Evolutionary conservation across 1,140 invertebrate species (phyloP), one percentile per base, ranked within the genome.

Genomic region (Zaprionus taronus): DNA sequence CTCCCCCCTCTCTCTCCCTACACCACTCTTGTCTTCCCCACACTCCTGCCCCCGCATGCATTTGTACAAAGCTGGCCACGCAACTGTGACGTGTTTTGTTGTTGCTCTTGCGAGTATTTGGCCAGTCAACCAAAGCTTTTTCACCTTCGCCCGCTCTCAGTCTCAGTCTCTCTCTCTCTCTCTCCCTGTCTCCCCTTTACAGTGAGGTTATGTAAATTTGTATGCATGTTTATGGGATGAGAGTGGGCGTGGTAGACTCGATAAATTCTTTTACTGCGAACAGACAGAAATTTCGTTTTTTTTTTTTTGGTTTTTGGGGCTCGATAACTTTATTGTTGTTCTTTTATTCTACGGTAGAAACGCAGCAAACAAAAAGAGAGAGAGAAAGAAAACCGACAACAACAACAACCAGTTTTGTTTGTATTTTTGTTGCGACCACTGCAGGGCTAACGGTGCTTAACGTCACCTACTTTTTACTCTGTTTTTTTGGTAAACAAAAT

Each of bases 401-500:
- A 81, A 63, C 76, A 81, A 63, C 76, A 81, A 89, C 85, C 84
- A 89, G 84, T 87, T 87, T 60, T 67, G 31, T 49, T 57, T 66
- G 41, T 57, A 49, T 66, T 65, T 55, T 69, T 76, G 73, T 60
- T 66, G 62, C 14, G 44, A 26, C 34, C 64, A 56, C 70, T 78
- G 81, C 56, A 75, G 73, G 75, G 72, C 78, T 89, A 89, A 89
- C 84, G 84, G 84, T 79, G 84, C 85, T 89, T 74, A 75, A 84
- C 84, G 84, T 90, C 84, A 89, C 84, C 84, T 89, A 89, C 84
- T 85, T 90, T 87, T 86, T 74, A 80, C 71, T 87, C 53, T 22
- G 47, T 82, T 80, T 76, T 80, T 82, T 76, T 73, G 65, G 72
- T 89, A 81, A 68, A 84, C 67, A 77, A 85, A 89, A 81, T 90